These are phyloP conservation scores for Teleopsis dalmanni DNA, from an alignment of 1,140 invertebrate species.

Conservation along the genomic window DNA sequence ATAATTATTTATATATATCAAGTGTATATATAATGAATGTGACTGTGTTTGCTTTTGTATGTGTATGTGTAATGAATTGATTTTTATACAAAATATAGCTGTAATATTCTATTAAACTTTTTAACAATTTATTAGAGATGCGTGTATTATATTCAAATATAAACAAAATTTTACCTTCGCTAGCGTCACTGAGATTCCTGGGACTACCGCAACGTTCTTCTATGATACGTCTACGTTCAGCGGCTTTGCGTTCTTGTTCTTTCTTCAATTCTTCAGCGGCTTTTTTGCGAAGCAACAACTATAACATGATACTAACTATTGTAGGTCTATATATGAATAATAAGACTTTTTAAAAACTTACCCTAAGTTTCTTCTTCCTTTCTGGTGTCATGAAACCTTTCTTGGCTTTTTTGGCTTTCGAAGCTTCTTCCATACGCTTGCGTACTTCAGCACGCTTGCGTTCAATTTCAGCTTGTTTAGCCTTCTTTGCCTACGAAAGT, in stretches of 20 bases:
- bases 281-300: slow-evolving; percentile 98
- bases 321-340: too few species aligned
- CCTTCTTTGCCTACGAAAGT: slow-evolving; percentile 72
- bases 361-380: slow-evolving; percentile 96
- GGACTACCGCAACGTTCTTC: slow-evolving; percentile 88
- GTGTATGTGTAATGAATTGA: too few species aligned
- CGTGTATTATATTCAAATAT: background rate
- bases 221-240: slow-evolving; percentile 95
- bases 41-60: too few species aligned
- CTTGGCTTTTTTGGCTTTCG: slow-evolving; percentile 91
- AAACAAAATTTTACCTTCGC: slow-evolving; percentile 65
- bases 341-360: slow-evolving; percentile 48
- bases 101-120: too few species aligned
- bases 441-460: slow-evolving; percentile 91
- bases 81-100: too few species aligned
- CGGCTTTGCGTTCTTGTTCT: slow-evolving; percentile 96
- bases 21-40: too few species aligned
- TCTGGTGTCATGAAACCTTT: slow-evolving; percentile 98
- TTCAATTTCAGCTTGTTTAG: slow-evolving; percentile 88
- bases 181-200: slow-evolving; percentile 82
- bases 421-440: slow-evolving; percentile 91
- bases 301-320: too few species aligned
- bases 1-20: too few species aligned
- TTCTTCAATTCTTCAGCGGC: slow-evolving; percentile 99
- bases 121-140: background rate